Percentiles rank a stretch among this genome's conserved stretches.
Conservation (phyloP, 35 echinoderm and acorn worm genomes). For the Ptychodera flava region DNA sequence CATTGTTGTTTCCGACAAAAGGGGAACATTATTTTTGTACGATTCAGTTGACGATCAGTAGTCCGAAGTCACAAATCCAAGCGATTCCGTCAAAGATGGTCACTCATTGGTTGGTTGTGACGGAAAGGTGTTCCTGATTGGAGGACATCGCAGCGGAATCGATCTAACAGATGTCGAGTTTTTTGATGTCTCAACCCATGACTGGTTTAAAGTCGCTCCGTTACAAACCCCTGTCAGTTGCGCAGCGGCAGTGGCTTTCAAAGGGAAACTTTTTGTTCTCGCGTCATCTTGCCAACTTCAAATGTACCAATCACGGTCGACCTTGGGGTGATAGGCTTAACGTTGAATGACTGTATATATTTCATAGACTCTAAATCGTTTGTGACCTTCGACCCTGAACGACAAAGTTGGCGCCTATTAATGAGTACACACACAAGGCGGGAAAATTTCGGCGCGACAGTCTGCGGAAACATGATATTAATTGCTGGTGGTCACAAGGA, state of each 20-base stretch:
- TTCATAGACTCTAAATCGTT: not conserved
- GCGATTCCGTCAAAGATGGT: not conserved
- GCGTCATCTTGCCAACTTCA: not conserved
- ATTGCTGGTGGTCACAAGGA: not conserved
- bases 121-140: not conserved
- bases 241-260: not conserved
- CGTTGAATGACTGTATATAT: not conserved
- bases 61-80: not conserved
- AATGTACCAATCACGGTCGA: not conserved
- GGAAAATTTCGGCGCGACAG: not conserved
- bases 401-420: not conserved
- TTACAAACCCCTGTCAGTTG: not conserved
- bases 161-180: not conserved
- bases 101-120: not conserved
- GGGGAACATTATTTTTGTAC: not conserved
- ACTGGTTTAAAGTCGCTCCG: not conserved
- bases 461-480: not conserved
- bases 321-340: not conserved
- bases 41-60: not conserved
- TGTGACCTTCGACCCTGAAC: not conserved
- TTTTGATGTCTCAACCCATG: not conserved
- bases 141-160: not conserved
- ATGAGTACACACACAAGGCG: not conserved
- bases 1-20: not conserved
- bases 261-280: not conserved